These are phyloP conservation scores for Drosophila putrida DNA, from an alignment of 2,888 invertebrate species.

Conservation along the genomic window DNA sequence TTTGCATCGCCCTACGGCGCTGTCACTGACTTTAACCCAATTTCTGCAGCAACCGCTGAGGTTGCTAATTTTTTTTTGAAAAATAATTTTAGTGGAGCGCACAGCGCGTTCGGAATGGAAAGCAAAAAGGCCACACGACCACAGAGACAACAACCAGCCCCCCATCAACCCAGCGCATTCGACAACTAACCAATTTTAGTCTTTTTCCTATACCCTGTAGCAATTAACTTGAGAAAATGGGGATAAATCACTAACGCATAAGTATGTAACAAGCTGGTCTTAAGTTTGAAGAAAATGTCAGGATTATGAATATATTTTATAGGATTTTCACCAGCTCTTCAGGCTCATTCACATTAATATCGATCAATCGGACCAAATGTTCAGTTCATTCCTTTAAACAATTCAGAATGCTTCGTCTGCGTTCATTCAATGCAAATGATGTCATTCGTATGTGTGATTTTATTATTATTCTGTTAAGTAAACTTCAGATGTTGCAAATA, in stretches of 20 bases:
- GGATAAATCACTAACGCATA: not conserved
- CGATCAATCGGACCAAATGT: no score
- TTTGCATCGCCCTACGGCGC: constrained; percentile 19
- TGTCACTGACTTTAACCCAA: constrained; percentile 78
- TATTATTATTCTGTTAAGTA: no score
- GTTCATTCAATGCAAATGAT: no score
- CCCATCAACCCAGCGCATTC: not conserved
- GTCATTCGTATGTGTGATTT: no score
- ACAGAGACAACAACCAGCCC: constrained; percentile 27
- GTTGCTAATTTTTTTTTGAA: constrained; percentile 74
- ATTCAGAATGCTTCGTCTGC: no score
- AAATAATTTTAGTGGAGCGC: constrained; percentile 66
- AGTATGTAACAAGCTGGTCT: no score
- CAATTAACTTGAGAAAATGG: not conserved
- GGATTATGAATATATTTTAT: no score
- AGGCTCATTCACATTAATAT: no score
- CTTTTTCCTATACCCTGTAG: constrained; percentile 5
- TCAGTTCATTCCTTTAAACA: no score
- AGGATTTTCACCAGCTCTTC: no score
- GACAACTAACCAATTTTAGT: constrained; percentile 46
- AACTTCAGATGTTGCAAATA: no score
- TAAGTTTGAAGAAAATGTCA: no score
- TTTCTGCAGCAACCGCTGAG: constrained; percentile 73
- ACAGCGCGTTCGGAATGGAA: constrained; percentile 35
- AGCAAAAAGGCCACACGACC: constrained; percentile 49